Evolutionary conservation across 1,140 invertebrate genomes (phyloP), one percentile per base, ranked within the genome.

Genomic region (Tetraneura akinire): DNA sequence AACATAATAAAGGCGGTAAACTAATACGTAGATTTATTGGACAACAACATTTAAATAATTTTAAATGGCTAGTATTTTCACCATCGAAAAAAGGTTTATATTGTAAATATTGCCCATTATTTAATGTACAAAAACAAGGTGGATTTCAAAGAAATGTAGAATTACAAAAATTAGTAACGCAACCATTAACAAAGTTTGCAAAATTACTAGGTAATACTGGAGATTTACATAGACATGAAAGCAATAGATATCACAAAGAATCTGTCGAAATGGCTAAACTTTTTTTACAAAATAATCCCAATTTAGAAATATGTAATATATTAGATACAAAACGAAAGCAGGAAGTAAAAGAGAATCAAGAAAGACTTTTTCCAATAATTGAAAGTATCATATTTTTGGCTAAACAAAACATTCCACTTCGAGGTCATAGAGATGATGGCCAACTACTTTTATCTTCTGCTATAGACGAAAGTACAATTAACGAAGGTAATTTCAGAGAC

Each of bases 1-100:
- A n/a, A 18, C 49, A 51, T 51, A 51, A 51, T 51, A 51, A 51
- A 51, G n/a, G n/a, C 0, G 49, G 11, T 51, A 51, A 51, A 51
- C 8, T 51, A 51, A n/a, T 51, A n/a, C 49, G 49, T 51, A 14
- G 49, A 51, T n/a, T 51, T 51, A 51, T 51, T 51, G 49, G 49
- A 6, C 16, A 18, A n/a, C 49, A 51, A 6, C 49, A 51, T 51
- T 51, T 51, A 51, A 51, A n/a, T 51, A 51, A n/a, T 51, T 51
- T 51, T 51, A 51, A n/a, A 51, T 51, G 49, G 49, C n/a, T 51
- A 51, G 49, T 51, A n/a, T 51, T 51, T 51, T 51, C 16, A 51
- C 49, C 49, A 51, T 51, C 49, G n/a, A 51, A 51, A 51, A 14
- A 51, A 51, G 49, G 49, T n/a, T 51, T 51, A 51, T 51, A n/a